Base-by-base conservation (phyloP, 2,113 vertebrate genomes). In the Rhabdomys dilectus region DNA sequence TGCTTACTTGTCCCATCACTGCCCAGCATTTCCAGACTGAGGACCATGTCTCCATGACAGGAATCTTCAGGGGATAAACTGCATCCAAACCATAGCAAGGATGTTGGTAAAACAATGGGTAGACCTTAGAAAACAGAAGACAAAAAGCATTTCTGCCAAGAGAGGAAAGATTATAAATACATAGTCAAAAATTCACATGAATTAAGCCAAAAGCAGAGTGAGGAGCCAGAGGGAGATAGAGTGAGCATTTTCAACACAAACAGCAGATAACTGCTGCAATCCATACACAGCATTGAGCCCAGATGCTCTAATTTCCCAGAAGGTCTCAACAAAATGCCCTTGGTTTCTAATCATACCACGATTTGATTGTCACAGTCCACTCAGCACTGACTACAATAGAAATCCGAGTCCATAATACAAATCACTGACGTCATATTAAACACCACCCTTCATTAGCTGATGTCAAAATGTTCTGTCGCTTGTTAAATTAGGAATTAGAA, bases 401-500 rank as follows among this genome's bases (percentile, higher is more conserved):
- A 97, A 94, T 39, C 8, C n/a, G 53, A 29, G 45, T 31, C 86
- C 58, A 39, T 34, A 10, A 53, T 77, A 26, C 89, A 64, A 97
- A 75, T 96, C 84, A 78, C 94, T 42, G 12, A 42, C 45, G 36
- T 73, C 66, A 75, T 75, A 85, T 58, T 72, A 97, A 94, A 97
- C 39, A 91, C 91, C 93, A 93, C 72, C 76, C 36, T 96, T 93
- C 51, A 64, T 92, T 96, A 96, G 60, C 88, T 97, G 82, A 96
- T 87, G 88, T 96, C 22, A 1, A 96, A 96, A 96, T 91, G 91
- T 77, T 66, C 90, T 87, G 85, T 91, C 91, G 86, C 81, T 95
- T 96, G 91, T 92, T 97, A 97, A 93, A 96, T 91, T 92, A 91
- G 86, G 97, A 97, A 97, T 97, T 97, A 96, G n/a, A 21, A 93